A percentile compares a stretch with the other conserved stretches of the same genome.
Conservation (phyloP, 2,888 invertebrate species). For the Nemurella pictetii region DNA sequence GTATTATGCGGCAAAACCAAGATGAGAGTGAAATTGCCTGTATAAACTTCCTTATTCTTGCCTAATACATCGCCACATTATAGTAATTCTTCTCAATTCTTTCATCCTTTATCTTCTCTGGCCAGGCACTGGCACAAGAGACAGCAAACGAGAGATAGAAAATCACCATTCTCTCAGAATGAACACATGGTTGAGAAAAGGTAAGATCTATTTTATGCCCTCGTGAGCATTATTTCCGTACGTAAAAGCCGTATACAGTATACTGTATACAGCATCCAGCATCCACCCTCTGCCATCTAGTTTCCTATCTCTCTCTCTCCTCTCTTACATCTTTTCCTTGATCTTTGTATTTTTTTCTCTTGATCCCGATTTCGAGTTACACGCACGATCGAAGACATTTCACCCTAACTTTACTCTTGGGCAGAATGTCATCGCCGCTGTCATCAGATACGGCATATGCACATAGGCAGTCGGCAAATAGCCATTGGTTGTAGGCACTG, state of each 20-base stretch:
- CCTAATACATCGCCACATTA: conserved; percentile 36
- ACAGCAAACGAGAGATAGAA: neutral
- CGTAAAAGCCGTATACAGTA: conserved; percentile 16
- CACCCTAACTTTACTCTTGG: neutral
- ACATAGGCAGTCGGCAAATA: too few relatives aligned
- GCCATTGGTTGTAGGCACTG: too few relatives aligned
- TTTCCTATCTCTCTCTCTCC: neutral
- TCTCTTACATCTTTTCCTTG: neutral
- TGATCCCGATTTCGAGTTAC: neutral
- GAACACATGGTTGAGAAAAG: conserved; percentile 11
- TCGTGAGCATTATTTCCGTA: conserved; percentile 26
- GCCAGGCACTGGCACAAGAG: neutral
- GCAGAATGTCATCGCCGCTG: neutral
- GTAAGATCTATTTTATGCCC: conserved; percentile 14
- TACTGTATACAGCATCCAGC: too few relatives aligned
- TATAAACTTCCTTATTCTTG: conserved; percentile 34
- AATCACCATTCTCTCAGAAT: neutral
- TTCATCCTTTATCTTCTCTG: conserved; percentile 1
- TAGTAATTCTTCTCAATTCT: conserved; percentile 28
- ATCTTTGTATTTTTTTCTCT: neutral
- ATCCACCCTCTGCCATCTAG: neutral
- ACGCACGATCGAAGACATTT: neutral
- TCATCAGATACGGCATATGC: too few relatives aligned
- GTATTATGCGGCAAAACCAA: conserved; percentile 20
- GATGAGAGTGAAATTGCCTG: conserved; percentile 38